These are phyloP conservation scores for Myotis brandtii DNA, from an alignment of 2,113 vertebrate genomes.

Conservation along the genomic window DNA sequence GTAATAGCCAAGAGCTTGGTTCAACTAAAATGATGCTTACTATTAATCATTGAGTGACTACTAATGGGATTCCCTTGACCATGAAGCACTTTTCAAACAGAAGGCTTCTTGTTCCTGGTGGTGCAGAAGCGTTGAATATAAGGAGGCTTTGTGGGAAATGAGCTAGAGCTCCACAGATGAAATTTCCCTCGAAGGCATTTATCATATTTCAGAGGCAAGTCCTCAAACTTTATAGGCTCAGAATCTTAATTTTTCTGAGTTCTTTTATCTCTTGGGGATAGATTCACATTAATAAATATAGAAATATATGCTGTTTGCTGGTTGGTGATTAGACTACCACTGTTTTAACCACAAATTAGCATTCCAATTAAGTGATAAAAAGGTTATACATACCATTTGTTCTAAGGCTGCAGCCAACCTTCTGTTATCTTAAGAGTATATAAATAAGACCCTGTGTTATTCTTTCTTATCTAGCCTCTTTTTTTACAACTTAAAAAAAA, in stretches of 20 bases:
- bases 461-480: no score
- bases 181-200: not conserved
- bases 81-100: not conserved
- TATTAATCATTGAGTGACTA: not conserved
- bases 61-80: not conserved
- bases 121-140: not conserved
- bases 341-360: not conserved
- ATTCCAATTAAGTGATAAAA: no score
- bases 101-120: not conserved
- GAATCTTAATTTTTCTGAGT: conserved; percentile 5
- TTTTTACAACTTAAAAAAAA: no score
- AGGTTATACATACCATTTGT: no score
- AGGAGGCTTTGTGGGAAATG: not conserved
- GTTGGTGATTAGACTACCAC: not conserved
- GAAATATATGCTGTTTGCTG: not conserved
- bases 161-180: not conserved
- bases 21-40: not conserved
- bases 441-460: no score
- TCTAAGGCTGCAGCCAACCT: no score
- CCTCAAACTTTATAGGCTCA: not conserved
- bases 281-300: not conserved
- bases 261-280: not conserved
- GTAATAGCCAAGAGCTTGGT: not conserved
- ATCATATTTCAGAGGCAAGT: not conserved
- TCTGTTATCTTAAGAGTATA: no score